Evolutionary conservation across 2,888 invertebrate genomes (phyloP), one percentile per base, ranked within the genome.

Genomic region (Epicampocera succincta): DNA sequence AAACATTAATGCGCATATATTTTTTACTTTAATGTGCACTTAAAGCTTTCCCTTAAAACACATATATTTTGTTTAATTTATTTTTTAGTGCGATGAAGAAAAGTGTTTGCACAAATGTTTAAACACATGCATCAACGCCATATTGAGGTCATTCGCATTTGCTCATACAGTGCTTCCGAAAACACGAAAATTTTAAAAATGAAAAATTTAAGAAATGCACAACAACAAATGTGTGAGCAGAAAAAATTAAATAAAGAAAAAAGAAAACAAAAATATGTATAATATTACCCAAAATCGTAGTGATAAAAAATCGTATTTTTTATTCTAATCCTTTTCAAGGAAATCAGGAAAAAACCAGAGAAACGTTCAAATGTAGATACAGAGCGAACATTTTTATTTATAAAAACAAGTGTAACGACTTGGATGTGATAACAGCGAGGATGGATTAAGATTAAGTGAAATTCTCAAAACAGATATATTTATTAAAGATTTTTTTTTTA

Each of bases 131-230:
- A 42, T 12, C 15, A 71, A 48, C 33, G 19, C 15, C 13, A 54
- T 48, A 74, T 74, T 66, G 21, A 19, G 54, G 61, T 76, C 54
- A 56, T 63, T 76, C 52, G 56, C 61, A 76, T 76, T 76, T 52
- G 42, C 44, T 73, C 42, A 19, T 54, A 15, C 11, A 29, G 42
- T 33, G 60, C 61, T 48, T 56, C n/a, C 40, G 61, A 68, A 60
- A 60, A 60, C 60, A 75, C 52, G 52, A 75, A 75, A 50, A 33
- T 44, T 0, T 60, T 63, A 9, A 25, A 44, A 15, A 52, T 25
- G 44, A 66, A 54, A 21, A 15, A 46, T 63, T 63, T 33, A 63
- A 76, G 40, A 54, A 77, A 77, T 56, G 46, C 25, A 77, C 56
- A 63, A 71, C 19, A 13, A 66, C 48, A 58, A 9, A 17, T 5